These are phyloP conservation scores for Caradrina clavipalpis DNA, from an alignment of 2,888 invertebrate species.

Conservation along the genomic window DNA sequence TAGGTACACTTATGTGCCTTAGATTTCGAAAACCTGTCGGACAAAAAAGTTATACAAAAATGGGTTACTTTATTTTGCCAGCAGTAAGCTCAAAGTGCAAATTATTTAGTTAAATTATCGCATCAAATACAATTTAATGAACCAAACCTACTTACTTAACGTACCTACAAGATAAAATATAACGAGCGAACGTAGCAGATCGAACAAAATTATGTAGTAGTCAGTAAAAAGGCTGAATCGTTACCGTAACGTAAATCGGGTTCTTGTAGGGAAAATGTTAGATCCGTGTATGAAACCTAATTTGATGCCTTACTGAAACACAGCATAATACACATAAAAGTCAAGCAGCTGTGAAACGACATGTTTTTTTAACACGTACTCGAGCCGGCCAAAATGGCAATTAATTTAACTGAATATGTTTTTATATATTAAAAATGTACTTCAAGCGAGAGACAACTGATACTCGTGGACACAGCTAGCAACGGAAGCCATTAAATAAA, in stretches of 20 bases:
- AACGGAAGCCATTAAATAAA: background rate
- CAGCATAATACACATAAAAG: slow-evolving; percentile 35
- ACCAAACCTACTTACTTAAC: slow-evolving; percentile 19
- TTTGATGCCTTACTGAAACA: slow-evolving; percentile 44
- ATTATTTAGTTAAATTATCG: slow-evolving; percentile 1
- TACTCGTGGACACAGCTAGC: background rate
- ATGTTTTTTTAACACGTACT: slow-evolving; percentile 25
- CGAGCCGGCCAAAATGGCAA: background rate
- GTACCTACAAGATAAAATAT: slow-evolving; percentile 19
- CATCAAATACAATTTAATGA: slow-evolving; percentile 28
- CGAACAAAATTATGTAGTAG: slow-evolving; percentile 33
- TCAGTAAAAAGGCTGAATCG: slow-evolving; percentile 18
- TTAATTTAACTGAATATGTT: slow-evolving; percentile 25
- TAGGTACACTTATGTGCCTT: no score
- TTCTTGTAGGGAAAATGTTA: slow-evolving; percentile 27
- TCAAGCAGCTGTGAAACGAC: slow-evolving; percentile 30
- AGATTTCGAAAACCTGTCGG: no score
- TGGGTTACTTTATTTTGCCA: background rate
- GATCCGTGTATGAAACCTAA: slow-evolving; percentile 28
- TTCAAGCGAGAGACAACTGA: background rate
- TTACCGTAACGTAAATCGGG: slow-evolving; percentile 24
- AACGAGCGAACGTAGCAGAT: slow-evolving; percentile 23
- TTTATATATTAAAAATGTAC: slow-evolving; percentile 2
- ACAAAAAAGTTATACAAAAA: no score
- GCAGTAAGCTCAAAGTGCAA: no score